phyloP scores from a whole-genome alignment of 1,140 invertebrate species.

The Solenopsis invicta region DNA sequence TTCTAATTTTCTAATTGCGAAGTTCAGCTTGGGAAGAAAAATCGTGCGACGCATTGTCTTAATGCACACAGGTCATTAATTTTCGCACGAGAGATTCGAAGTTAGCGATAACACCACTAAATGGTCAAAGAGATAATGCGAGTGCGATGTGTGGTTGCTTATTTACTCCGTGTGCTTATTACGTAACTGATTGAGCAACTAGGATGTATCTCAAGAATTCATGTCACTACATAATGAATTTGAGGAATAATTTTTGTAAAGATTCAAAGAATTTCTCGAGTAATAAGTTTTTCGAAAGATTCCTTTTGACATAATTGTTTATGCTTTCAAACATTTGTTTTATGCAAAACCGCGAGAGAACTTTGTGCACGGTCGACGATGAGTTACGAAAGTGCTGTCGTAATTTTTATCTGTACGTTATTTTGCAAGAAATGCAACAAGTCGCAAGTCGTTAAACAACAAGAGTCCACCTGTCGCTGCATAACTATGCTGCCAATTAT shows the following conservation, averaged over 20 bases:
- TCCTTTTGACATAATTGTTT: not conserved
- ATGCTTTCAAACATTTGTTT: not conserved
- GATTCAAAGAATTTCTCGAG: not conserved
- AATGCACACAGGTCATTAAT: not conserved
- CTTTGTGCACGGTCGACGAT: not conserved
- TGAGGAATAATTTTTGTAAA: not conserved
- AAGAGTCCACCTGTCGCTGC: constrained; percentile 11
- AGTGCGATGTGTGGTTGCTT: not conserved
- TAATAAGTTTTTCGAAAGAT: not conserved
- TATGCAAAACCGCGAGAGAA: not conserved
- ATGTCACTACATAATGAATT: not conserved
- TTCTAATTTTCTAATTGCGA: not conserved
- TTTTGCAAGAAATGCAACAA: constrained; percentile 37
- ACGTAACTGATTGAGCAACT: not conserved
- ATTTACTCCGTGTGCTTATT: not conserved
- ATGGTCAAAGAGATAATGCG: not conserved
- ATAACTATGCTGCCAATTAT: constrained; percentile 38
- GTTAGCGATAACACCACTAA: constrained; percentile 11
- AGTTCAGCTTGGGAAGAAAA: not conserved
- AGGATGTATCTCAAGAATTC: not conserved
- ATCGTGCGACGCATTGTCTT: not conserved
- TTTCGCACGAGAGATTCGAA: constrained; percentile 13
- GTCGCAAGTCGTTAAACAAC: not conserved
- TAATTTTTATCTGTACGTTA: constrained; percentile 24
- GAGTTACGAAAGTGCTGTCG: not conserved